Evolutionary conservation across 2,888 invertebrate species (phyloP).

Genomic region (Caenorhabditis sp.): DNA sequence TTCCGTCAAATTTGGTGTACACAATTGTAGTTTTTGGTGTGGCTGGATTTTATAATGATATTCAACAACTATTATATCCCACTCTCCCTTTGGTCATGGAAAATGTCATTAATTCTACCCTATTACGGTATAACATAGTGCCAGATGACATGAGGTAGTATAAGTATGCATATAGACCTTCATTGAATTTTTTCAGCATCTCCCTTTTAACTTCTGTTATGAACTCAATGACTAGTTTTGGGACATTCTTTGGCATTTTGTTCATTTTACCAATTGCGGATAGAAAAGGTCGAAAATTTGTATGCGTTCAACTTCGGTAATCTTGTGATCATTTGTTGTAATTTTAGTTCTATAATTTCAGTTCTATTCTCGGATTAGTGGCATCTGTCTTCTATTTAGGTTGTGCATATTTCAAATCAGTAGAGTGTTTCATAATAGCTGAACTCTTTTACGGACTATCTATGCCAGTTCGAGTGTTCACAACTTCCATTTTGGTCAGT

Average conservation of each 20-base stretch:
- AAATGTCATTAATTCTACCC: background rate
- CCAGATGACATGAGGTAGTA: background rate
- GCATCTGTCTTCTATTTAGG: constrained; percentile 10
- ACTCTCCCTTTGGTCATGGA: background rate
- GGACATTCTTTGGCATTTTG: background rate
- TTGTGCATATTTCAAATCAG: constrained; percentile 26
- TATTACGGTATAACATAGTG: background rate
- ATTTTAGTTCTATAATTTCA: background rate
- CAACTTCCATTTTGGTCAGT: constrained; percentile 29
- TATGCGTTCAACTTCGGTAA: background rate
- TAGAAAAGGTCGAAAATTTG: constrained; percentile 1
- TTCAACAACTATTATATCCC: background rate
- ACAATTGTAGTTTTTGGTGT: background rate
- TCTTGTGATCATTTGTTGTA: too few relatives aligned
- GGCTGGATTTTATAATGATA: background rate
- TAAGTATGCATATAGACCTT: background rate
- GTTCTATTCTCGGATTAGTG: background rate
- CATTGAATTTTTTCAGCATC: constrained; percentile 3
- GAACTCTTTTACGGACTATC: constrained; percentile 18
- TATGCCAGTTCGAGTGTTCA: constrained; percentile 23
- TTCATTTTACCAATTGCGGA: background rate
- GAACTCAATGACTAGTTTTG: background rate
- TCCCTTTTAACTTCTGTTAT: background rate
- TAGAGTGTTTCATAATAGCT: constrained; percentile 40
- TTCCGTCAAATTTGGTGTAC: background rate